Evolutionary conservation across 2,888 invertebrate species (phyloP).

Genomic region (Pristionchus fissidentatus): DNA sequence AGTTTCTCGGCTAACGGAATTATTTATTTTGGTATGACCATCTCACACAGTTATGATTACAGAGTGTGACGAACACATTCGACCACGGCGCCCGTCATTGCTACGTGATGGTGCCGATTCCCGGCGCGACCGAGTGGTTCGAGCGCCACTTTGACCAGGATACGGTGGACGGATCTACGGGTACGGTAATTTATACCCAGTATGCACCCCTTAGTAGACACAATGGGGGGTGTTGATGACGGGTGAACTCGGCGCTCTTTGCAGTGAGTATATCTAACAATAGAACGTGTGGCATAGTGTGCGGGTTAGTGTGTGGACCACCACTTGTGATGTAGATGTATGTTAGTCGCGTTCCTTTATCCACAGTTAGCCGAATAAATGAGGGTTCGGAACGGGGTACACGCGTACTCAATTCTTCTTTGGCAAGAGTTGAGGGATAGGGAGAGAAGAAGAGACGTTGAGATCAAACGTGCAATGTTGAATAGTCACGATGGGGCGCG

Average conservation of each 20-base stretch:
- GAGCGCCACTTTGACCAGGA: not conserved
- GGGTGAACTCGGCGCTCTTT: too few relatives aligned
- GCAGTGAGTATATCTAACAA: too few relatives aligned
- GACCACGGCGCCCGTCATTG: constrained; percentile 15
- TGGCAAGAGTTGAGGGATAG: not conserved
- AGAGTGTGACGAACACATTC: not conserved
- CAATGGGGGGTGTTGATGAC: too few relatives aligned
- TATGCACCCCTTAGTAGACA: too few relatives aligned
- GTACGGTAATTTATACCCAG: constrained; percentile 14
- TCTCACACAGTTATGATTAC: not conserved
- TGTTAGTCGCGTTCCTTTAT: too few relatives aligned
- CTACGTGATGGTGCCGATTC: constrained; percentile 36
- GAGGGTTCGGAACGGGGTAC: not conserved
- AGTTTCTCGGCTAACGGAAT: too few relatives aligned
- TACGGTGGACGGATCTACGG: not conserved
- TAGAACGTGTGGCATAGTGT: not conserved
- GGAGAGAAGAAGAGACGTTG: too few relatives aligned
- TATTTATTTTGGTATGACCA: not conserved
- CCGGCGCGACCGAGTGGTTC: constrained; percentile 35
- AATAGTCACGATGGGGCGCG: not conserved
- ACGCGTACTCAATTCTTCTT: not conserved
- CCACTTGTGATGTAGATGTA: too few relatives aligned
- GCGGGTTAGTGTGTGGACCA: not conserved
- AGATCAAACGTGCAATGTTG: constrained; percentile 15
- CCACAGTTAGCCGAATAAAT: not conserved